Percentiles rank a stretch among this genome's conserved stretches.
Evolutionary conservation across 2,113 vertebrate species (phyloP).

Genomic region (Psephotus haematonotus): DNA sequence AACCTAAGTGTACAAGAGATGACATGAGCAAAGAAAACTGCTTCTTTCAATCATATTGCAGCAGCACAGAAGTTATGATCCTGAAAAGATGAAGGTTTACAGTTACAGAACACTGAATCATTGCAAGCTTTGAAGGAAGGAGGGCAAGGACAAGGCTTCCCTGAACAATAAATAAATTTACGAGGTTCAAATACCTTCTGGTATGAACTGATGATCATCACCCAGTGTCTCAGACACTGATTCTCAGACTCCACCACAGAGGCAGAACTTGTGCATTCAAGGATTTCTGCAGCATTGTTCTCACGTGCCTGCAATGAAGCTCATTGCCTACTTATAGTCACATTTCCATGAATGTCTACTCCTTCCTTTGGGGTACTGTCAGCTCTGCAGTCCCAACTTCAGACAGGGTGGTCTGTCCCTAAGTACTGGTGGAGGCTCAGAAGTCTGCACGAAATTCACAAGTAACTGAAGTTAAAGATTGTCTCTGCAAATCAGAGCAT

Average conservation of each 20-base stretch:
- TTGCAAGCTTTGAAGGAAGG: constrained; percentile 1
- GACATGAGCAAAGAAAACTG: neutral
- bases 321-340: neutral
- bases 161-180: neutral
- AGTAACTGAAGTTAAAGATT: neutral
- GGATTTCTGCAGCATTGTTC: neutral
- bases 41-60: constrained; percentile 3
- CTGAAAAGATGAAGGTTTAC: constrained; percentile 7
- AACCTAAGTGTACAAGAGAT: neutral
- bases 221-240: neutral
- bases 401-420: neutral
- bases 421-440: neutral
- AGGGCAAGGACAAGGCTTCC: neutral
- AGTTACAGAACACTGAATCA: neutral
- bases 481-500: neutral
- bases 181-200: neutral
- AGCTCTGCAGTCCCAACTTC: neutral
- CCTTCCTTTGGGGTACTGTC: neutral
- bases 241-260: neutral
- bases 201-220: neutral
- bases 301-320: neutral
- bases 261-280: neutral
- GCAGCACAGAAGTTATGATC: constrained; percentile 7
- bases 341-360: neutral
- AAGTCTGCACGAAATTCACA: neutral